Base-by-base conservation (phyloP, 2,797 vertebrate species). In the Protosalanx chinensis region DNA sequence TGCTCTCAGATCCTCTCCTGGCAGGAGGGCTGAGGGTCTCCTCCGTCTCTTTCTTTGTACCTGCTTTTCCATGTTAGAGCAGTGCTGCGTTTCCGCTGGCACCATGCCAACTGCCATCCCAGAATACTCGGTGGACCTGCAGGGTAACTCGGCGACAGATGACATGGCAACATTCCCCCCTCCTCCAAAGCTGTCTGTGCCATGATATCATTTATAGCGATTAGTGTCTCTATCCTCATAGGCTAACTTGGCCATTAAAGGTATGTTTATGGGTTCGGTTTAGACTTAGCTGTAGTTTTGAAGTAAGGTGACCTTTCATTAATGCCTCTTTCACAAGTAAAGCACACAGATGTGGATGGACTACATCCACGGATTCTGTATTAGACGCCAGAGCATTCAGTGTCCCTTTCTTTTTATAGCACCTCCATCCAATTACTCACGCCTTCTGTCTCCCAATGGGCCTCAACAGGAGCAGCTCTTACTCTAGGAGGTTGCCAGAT, bases 151-250 rank as follows among this genome's bases (percentile, higher is more conserved):
- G 76, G 68, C 49, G 79, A 78, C 83, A 70, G 87, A 84, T 78
- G 83, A 85, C 81, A 76, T 3, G 70, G 76, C 64, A 76, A 76
- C 78, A 78, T 75, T 59, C 76, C 80, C 58, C 58, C 85, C 83
- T 75, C 83, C 84, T 85, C 77, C 81, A 64, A 78, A 75, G 73
- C 59, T 18, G 74, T 70, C 81, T 79, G 72, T 82, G 78, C 49
- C 76, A 70, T 78, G 81, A 41, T 27, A 23, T 83, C 85, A 77
- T 85, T 83, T 86, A 84, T 84, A 84, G 82, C 84, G 74, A 30
- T 79, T 84, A 77, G 76, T 64, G 72, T 70, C 20, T 20, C 20
- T 2, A 3, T 30, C 51, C n/a, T 23, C 16, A 8, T 62, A 32
- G 60, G 27, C 6, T 8, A 29, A 46, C 46, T 51, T 64, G 77